Base-by-base conservation (phyloP, 1,140 invertebrate species). In the Drosophila bocki region DNA sequence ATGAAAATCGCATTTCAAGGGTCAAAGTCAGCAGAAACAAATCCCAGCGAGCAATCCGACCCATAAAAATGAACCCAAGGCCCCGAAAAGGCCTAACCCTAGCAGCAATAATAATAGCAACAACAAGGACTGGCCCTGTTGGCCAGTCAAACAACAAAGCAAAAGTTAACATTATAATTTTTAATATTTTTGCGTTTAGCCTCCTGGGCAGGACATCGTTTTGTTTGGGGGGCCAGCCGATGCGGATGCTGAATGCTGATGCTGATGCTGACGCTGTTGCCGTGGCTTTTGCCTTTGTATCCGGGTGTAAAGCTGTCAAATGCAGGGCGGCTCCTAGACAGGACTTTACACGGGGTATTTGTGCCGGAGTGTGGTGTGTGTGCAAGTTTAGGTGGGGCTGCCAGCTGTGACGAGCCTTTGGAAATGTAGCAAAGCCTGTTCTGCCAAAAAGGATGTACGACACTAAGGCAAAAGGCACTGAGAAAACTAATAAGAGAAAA, bases 111-210 rank as follows among this genome's bases (percentile, higher is more conserved):
- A 35, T 13, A 58, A 59, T 13, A 56, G 37, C 32, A 57, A 56
- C 33, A 63, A 62, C 29, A 50, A 57, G 47, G 48, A 74, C 65
- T 59, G 26, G 65, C 35, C 69, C 37, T n/a, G 51, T 29, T 5
- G 35, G 65, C 60, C 78, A 48, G 70, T 81, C 80, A 71, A 85
- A 79, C 81, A 90, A 90, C 81, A 88, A 80, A 90, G 80, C 81
- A 88, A 88, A 90, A 90, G 82, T 85, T 90, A 88, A 88, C 85
- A 88, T 88, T 84, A 90, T 88, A 90, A 88, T 90, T 88, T 88
- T 88, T 90, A 85, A 90, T 90, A 90, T 90, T 88, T 88, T 85
- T 81, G 81, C 84, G 84, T 84, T 67, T 58, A 82, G 83, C 72
- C 68, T 80, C 51, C 64, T 75, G 75, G 63, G 82, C 45, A 65